A percentile compares a stretch with the other conserved stretches of the same genome.
Evolutionary conservation across 2,113 vertebrate genomes (phyloP).

Genomic region (Chaetorhynchus papuensis): DNA sequence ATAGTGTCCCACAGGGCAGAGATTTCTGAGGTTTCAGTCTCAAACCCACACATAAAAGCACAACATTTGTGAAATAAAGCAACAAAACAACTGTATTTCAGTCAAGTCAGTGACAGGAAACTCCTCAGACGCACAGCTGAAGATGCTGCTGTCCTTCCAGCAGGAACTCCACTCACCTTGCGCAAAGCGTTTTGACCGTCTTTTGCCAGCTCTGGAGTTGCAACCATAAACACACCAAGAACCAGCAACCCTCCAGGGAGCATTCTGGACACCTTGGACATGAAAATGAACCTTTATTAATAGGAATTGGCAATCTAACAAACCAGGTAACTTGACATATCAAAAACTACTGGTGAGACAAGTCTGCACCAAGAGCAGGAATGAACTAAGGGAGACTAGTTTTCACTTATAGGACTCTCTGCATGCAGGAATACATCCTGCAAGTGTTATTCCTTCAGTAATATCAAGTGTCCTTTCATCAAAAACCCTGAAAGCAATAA

Average conservation of each 20-base stretch:
- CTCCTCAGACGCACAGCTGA: neutral
- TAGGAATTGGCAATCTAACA: neutral
- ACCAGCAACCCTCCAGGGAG: conserved; percentile 87
- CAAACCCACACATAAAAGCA: neutral
- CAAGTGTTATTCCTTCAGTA: neutral
- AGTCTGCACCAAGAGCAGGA: neutral
- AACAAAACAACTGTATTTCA: neutral
- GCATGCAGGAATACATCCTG: neutral
- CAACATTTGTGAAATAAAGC: neutral
- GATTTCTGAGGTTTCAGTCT: neutral
- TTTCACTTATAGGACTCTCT: neutral
- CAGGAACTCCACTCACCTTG: conserved; percentile 66
- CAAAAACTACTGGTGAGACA: neutral
- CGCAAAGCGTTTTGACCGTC: conserved; percentile 78
- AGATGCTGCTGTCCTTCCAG: neutral
- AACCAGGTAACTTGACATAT: accelerated
- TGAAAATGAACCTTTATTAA: neutral
- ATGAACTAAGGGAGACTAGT: neutral
- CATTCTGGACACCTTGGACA: conserved; percentile 88
- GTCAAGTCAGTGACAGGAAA: neutral
- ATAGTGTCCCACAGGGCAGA: neutral
- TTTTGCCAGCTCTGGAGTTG: conserved; percentile 77
- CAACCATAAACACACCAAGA: conserved; percentile 86
- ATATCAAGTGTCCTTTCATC: neutral
- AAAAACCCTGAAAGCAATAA: neutral